Evolutionary conservation across 1,140 invertebrate genomes (phyloP).

Genomic region (Scaptodrosophila lebanonensis): DNA sequence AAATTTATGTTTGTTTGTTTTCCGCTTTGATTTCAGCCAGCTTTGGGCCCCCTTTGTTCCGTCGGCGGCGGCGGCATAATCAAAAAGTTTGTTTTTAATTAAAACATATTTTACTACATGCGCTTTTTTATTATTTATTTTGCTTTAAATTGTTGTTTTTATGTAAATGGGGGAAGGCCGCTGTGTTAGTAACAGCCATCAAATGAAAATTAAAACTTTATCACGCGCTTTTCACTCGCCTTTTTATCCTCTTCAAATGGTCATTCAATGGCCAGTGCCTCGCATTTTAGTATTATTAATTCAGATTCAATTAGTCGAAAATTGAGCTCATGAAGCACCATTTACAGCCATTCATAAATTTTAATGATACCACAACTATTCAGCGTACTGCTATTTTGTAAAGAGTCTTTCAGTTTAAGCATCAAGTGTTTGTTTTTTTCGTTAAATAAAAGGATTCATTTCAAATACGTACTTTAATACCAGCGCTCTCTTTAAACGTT

Average conservation of each 20-base stretch:
- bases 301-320: constrained; percentile 64
- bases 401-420: no score
- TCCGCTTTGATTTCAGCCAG: constrained; percentile 46
- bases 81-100: constrained; percentile 66
- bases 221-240: constrained; percentile 10
- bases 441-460: no score
- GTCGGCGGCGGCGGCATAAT: constrained; percentile 20
- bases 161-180: no score
- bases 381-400: no score
- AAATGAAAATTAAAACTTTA: constrained; percentile 51
- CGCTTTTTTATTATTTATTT: constrained; percentile 19
- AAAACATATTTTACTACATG: constrained; percentile 60
- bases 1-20: constrained; percentile 65
- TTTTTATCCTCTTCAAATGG: constrained; percentile 35
- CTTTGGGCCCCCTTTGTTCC: constrained; percentile 32
- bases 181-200: constrained; percentile 49
- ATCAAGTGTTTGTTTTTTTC: no score
- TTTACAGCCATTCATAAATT: constrained; percentile 46
- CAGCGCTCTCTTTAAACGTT: background rate
- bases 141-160: no score
- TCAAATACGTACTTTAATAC: no score
- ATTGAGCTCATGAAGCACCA: constrained; percentile 27
- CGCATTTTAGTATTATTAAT: constrained; percentile 46
- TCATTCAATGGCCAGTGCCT: constrained; percentile 50
- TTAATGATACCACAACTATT: constrained; percentile 22